These are phyloP conservation scores for Xerus rutilus DNA, from an alignment of 2,797 vertebrate species.

Conservation along the genomic window DNA sequence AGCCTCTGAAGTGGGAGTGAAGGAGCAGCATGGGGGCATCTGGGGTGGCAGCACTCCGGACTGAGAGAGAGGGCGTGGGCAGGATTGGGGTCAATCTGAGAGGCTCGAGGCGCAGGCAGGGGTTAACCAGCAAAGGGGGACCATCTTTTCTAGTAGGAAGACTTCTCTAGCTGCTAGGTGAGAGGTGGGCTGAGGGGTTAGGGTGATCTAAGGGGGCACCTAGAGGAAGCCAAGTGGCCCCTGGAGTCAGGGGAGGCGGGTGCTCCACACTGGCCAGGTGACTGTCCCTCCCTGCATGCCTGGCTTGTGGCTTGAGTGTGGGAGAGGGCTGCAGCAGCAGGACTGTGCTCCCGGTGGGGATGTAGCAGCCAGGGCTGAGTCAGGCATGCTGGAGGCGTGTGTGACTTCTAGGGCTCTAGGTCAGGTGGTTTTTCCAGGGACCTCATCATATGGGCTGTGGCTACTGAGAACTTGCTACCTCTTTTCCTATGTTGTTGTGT, in stretches of 20 bases:
- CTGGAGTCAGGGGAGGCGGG: background rate
- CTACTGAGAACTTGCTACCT: too few relatives aligned
- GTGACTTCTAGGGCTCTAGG: background rate
- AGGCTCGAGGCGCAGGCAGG: too few relatives aligned
- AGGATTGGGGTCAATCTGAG: background rate
- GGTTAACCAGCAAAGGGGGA: background rate
- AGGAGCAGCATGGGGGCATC: background rate
- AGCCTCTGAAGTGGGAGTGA: too few relatives aligned
- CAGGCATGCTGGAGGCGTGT: too few relatives aligned
- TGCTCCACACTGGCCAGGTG: too few relatives aligned
- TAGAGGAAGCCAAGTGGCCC: background rate
- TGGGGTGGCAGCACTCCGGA: too few relatives aligned
- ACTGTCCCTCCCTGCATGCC: background rate
- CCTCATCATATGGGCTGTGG: background rate
- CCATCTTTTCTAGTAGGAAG: background rate
- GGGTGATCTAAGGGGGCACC: background rate
- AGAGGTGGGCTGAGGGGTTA: background rate
- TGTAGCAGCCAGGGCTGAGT: background rate
- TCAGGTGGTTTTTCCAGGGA: background rate
- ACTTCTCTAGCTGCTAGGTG: background rate
- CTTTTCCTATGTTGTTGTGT: too few relatives aligned
- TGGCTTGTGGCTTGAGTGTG: background rate
- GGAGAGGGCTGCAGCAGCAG: background rate
- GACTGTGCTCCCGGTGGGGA: background rate
- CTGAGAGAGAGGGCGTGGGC: too few relatives aligned